Percentiles rank a stretch among this genome's conserved stretches.
These are phyloP conservation scores for Danaus chrysippus DNA, from an alignment of 2,888 invertebrate species.

Conservation along the genomic window DNA sequence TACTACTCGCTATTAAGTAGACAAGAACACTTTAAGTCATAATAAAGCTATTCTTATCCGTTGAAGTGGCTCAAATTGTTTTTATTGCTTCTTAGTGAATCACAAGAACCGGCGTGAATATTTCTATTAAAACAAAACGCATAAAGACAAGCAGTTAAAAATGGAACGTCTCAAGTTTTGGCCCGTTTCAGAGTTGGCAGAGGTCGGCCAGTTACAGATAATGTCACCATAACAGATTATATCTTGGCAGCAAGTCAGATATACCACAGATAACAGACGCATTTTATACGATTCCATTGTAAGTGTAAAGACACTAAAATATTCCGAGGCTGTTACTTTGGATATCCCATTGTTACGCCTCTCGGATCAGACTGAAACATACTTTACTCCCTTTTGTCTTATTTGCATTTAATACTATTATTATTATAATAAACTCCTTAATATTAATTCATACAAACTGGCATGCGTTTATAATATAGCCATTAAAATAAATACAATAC, in stretches of 20 bases:
- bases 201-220: slow-evolving; percentile 55
- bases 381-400: slow-evolving; percentile 2
- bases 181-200: slow-evolving; percentile 66
- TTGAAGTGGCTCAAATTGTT: slow-evolving; percentile 8
- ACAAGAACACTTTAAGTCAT: neutral
- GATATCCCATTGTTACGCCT: slow-evolving; percentile 16
- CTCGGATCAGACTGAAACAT: slow-evolving; percentile 11
- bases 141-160: slow-evolving; percentile 46
- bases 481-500: neutral
- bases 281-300: slow-evolving; percentile 52
- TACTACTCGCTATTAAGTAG: neutral
- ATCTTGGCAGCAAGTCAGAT: slow-evolving; percentile 65
- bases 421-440: neutral
- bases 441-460: neutral
- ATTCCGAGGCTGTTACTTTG: slow-evolving; percentile 15
- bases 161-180: slow-evolving; percentile 55
- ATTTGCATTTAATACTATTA: neutral
- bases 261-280: slow-evolving; percentile 50
- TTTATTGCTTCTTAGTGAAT: slow-evolving; percentile 13
- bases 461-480: too few species aligned
- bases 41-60: slow-evolving; percentile 4
- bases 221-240: slow-evolving; percentile 77
- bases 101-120: slow-evolving; percentile 23
- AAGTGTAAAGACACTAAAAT: slow-evolving; percentile 26
- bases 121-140: slow-evolving; percentile 28